A percentile compares a stretch with the other conserved stretches of the same genome.
Evolutionary conservation across 2,797 vertebrate species (phyloP).

Genomic region (Diceros bicornis): DNA sequence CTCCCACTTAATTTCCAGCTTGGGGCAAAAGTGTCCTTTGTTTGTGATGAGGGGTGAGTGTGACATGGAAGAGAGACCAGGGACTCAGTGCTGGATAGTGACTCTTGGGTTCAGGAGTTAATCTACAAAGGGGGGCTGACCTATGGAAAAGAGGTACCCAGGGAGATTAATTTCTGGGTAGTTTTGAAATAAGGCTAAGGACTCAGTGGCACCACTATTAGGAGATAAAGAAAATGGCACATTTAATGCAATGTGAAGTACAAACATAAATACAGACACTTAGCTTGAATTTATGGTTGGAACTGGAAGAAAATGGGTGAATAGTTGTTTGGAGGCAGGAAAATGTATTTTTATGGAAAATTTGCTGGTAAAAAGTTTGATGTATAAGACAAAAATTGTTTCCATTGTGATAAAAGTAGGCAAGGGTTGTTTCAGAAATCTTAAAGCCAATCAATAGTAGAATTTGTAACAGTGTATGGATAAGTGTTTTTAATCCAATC

Average conservation of each 20-base stretch:
- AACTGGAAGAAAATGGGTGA: background rate
- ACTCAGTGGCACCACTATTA: background rate
- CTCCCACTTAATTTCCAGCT: constrained; percentile 71
- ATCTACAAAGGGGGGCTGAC: background rate
- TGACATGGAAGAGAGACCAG: background rate
- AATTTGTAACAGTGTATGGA: background rate
- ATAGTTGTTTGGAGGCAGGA: background rate
- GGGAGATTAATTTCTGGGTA: background rate
- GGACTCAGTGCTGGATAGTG: too few species aligned
- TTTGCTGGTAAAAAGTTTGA: background rate
- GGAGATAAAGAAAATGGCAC: background rate
- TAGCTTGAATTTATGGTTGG: background rate
- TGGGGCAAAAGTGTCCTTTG: constrained; percentile 80
- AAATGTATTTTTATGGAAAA: background rate
- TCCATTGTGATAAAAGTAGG: background rate
- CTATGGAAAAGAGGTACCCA: background rate
- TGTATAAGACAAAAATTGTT: background rate
- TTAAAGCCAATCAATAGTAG: background rate
- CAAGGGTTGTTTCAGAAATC: background rate
- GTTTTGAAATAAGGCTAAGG: background rate
- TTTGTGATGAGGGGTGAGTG: constrained; percentile 83
- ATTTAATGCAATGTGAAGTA: background rate
- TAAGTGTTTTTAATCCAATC: background rate
- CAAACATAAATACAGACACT: background rate
- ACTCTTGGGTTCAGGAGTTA: background rate